These are phyloP conservation scores for Mystacides longicornis DNA, from an alignment of 2,888 invertebrate genomes.

Conservation along the genomic window DNA sequence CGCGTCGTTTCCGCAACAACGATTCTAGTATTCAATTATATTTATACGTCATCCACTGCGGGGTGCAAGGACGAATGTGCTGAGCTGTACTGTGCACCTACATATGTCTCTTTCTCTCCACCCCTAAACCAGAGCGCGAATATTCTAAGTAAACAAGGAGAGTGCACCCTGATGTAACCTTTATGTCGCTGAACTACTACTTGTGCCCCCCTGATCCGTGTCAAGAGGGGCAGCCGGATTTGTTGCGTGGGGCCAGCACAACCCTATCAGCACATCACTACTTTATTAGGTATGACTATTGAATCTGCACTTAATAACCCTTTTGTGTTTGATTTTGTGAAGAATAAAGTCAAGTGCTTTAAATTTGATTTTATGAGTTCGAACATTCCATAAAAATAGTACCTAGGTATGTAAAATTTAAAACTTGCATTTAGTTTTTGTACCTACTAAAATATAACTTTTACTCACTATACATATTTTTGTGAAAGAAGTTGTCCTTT, in stretches of 20 bases:
- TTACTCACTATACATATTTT: too few species aligned
- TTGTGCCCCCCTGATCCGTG: conserved; percentile 10
- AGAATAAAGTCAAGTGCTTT: not conserved
- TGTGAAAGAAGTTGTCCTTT: too few species aligned
- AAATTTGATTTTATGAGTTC: not conserved
- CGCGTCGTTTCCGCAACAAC: conserved; percentile 25
- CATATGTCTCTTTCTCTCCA: conserved; percentile 4
- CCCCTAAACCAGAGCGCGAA: not conserved
- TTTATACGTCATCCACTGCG: not conserved
- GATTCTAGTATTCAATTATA: conserved; percentile 26
- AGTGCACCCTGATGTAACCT: not conserved
- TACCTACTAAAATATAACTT: too few species aligned
- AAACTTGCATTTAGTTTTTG: too few species aligned
- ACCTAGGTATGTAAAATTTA: too few species aligned
- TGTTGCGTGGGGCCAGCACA: conserved; percentile 18
- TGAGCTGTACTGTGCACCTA: not conserved
- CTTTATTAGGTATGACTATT: conserved; percentile 4
- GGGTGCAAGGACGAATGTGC: not conserved
- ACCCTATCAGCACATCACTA: too few species aligned
- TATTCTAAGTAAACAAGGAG: conserved; percentile 1
- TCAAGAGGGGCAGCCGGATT: conserved; percentile 25
- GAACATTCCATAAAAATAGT: too few species aligned
- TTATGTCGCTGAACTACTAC: not conserved
- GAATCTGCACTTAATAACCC: conserved; percentile 16
- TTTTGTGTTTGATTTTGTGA: conserved; percentile 9